Percentiles rank a stretch among this genome's conserved stretches.
Evolutionary conservation across 2,797 vertebrate species (phyloP).

Genomic region (Sebastiscus tertius): DNA sequence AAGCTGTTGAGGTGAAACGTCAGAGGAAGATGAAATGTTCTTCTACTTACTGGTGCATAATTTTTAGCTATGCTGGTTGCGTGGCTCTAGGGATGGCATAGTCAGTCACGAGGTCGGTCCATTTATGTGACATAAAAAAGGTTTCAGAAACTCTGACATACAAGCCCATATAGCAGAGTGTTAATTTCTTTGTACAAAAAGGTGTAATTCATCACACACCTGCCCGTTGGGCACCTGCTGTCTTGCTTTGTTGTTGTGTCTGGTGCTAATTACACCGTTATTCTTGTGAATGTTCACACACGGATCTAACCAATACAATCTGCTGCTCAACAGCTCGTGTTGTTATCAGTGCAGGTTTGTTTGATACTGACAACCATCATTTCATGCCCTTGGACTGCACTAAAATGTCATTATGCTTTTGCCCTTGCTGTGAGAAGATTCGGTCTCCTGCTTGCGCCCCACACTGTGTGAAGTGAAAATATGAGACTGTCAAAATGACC

Average conservation of each 20-base stretch:
- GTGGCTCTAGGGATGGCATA: background rate
- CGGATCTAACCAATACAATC: slow-evolving; percentile 53
- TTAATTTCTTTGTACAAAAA: background rate
- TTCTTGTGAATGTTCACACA: slow-evolving; percentile 23
- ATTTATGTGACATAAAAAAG: background rate
- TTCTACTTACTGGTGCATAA: background rate
- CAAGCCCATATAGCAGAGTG: background rate
- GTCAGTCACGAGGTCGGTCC: background rate
- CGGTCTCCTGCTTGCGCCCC: slow-evolving; percentile 38
- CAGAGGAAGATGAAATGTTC: background rate
- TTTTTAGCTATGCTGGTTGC: background rate
- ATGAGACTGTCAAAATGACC: slow-evolving; percentile 74
- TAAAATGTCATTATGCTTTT: slow-evolving; percentile 53
- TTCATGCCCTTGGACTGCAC: slow-evolving; percentile 42
- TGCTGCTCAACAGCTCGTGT: slow-evolving; percentile 36
- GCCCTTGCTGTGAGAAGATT: slow-evolving; percentile 44
- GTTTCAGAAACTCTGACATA: slow-evolving; percentile 4
- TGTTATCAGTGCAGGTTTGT: slow-evolving; percentile 44
- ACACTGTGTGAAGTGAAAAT: slow-evolving; percentile 65
- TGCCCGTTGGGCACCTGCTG: background rate
- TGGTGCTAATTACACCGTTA: slow-evolving; percentile 14
- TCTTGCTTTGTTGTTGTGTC: background rate
- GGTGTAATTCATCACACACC: slow-evolving; percentile 7
- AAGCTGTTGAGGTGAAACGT: background rate
- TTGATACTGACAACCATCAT: slow-evolving; percentile 54